Conservation (phyloP, 2,113 vertebrate species). For the Sapayoa aenigma region DNA sequence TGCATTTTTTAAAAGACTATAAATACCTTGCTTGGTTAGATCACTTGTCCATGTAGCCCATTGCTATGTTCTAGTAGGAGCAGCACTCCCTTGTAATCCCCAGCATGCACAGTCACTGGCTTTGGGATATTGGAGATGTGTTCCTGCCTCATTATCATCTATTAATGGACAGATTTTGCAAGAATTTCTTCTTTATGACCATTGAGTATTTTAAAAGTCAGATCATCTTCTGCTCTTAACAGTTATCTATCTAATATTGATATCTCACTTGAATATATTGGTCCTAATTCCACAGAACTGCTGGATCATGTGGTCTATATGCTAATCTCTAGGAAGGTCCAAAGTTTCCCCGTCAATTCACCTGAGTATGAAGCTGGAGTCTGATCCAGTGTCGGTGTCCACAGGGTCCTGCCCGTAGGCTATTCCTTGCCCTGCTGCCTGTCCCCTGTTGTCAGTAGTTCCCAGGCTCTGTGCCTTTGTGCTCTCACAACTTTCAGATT, state of each 20-base stretch:
- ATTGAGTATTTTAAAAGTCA: neutral
- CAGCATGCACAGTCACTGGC: neutral
- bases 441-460: neutral
- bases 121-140: neutral
- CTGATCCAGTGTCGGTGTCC: neutral
- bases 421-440: neutral
- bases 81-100: neutral
- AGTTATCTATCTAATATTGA: neutral
- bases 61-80: neutral
- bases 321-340: neutral
- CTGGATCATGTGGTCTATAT: neutral
- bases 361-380: neutral
- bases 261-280: neutral
- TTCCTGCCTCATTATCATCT: neutral
- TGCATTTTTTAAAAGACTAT: neutral
- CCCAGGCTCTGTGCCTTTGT: neutral
- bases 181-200: neutral
- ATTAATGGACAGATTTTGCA: neutral
- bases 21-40: neutral
- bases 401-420: neutral
- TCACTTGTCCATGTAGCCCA: neutral
- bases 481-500: neutral
- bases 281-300: neutral
- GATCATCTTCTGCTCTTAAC: neutral
- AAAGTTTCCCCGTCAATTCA: neutral